phyloP scores from a whole-genome alignment of 2,113 vertebrate species.

The Carlito syrichta region DNA sequence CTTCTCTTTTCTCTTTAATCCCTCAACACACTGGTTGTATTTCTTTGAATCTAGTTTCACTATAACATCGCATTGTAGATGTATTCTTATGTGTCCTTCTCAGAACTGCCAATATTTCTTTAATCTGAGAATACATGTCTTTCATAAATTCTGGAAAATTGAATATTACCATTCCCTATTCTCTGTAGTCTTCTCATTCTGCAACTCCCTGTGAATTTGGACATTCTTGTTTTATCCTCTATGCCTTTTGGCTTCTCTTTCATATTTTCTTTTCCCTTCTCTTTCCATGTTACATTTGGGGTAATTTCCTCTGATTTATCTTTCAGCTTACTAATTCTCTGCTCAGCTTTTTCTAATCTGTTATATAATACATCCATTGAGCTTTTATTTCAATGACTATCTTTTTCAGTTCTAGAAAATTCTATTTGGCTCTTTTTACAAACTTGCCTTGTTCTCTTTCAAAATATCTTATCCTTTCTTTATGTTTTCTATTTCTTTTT shows the following conservation, averaged over 20 bases:
- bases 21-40: background rate
- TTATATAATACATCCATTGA: background rate
- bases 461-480: background rate
- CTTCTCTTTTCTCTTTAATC: background rate
- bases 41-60: background rate
- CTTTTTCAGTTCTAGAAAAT: slow-evolving; percentile 33
- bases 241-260: background rate
- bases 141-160: background rate
- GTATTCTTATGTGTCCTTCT: background rate
- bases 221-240: background rate
- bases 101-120: background rate
- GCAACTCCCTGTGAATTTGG: background rate
- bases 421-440: background rate
- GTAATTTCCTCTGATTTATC: background rate
- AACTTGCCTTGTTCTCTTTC: background rate
- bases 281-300: background rate
- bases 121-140: background rate
- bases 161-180: background rate
- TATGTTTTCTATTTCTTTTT: background rate
- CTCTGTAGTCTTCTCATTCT: background rate
- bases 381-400: background rate
- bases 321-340: slow-evolving; percentile 52
- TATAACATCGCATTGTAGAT: background rate
- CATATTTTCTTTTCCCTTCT: background rate
- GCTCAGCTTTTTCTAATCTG: background rate